phyloP scores from a whole-genome alignment of 2,797 vertebrate genomes.

The Typhlichthys eigenmanni region DNA sequence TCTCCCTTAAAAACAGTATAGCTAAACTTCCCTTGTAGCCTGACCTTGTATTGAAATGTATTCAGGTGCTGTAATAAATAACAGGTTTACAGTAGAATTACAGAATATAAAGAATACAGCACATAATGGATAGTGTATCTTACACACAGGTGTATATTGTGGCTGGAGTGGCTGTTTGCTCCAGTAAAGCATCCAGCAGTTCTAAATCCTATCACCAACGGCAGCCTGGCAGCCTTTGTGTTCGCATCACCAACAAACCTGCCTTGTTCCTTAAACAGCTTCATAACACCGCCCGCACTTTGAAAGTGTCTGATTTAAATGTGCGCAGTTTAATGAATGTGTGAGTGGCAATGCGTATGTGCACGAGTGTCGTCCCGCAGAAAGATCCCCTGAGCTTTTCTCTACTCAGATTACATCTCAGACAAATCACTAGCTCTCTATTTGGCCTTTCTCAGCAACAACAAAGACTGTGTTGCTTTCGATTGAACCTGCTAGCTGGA shows the following conservation, averaged over 20 bases:
- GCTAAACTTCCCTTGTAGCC: slow-evolving; percentile 9
- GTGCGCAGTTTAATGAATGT: slow-evolving; percentile 10
- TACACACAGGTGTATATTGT: not conserved
- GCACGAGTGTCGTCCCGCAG: slow-evolving; percentile 1
- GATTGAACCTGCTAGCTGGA: slow-evolving; percentile 48
- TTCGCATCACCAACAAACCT: not conserved
- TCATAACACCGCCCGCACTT: slow-evolving; percentile 10
- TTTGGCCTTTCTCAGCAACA: slow-evolving; percentile 17
- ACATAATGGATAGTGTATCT: not conserved
- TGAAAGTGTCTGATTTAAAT: slow-evolving; percentile 27
- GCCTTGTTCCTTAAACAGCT: not conserved
- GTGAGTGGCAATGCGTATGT: not conserved
- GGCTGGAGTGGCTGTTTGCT: not conserved
- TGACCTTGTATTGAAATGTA: slow-evolving; percentile 1
- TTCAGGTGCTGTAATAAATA: slow-evolving; percentile 1
- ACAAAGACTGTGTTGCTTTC: slow-evolving; percentile 30
- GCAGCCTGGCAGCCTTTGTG: not conserved
- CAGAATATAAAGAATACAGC: not conserved
- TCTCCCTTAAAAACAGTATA: slow-evolving; percentile 45
- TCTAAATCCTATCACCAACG: not conserved
- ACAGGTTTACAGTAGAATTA: not conserved
- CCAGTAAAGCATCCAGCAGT: not conserved
- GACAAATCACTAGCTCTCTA: slow-evolving; percentile 57
- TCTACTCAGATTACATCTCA: slow-evolving; percentile 41
- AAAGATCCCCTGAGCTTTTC: slow-evolving; percentile 24